Conservation (phyloP, 2,888 invertebrate genomes). For the Drosophila planitibia region DNA sequence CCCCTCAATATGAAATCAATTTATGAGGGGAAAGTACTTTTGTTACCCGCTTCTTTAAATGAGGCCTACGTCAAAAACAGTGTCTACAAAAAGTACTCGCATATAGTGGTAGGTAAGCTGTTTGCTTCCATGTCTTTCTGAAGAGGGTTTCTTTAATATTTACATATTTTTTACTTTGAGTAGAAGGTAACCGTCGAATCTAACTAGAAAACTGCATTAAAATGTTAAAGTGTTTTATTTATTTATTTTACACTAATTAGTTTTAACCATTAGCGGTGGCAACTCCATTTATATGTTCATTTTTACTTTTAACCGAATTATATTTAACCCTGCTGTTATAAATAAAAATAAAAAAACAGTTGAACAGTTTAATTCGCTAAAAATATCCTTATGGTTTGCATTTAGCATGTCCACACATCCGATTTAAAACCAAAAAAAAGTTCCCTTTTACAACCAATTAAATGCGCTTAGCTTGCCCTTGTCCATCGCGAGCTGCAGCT, state of each 20-base stretch:
- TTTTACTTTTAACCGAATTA: not conserved
- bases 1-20: conserved; percentile 11
- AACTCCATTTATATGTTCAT: not conserved
- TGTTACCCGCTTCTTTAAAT: not conserved
- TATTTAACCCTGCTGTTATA: not conserved
- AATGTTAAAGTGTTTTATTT: not conserved
- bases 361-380: not conserved
- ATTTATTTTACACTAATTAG: not conserved
- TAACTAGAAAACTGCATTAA: not conserved
- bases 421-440: not conserved
- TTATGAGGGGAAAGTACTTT: not conserved
- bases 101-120: not conserved
- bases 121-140: not conserved
- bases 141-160: not conserved
- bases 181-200: not conserved
- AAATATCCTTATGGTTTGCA: not conserved
- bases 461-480: conserved; percentile 14
- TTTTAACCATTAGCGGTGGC: not conserved
- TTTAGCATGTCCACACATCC: not conserved
- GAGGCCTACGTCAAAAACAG: not conserved
- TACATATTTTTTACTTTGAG: not conserved
- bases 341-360: too few species aligned
- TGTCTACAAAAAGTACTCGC: not conserved
- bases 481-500: conserved; percentile 21
- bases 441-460: conserved; percentile 16